Conservation (phyloP, 2,888 invertebrate genomes). For the Ashinkailepas kermadecensis region DNA sequence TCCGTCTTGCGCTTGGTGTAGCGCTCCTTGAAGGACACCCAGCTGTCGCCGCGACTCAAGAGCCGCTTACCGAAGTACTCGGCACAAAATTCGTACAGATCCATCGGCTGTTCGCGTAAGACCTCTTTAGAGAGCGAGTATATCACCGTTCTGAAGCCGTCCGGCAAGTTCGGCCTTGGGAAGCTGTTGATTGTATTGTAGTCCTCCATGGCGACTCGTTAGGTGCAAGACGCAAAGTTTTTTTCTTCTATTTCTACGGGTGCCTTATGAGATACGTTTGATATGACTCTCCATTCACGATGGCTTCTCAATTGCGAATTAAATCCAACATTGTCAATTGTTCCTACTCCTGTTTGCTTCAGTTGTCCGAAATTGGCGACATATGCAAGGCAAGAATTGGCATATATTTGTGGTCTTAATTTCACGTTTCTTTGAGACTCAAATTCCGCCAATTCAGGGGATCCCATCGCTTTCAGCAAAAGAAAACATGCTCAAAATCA, state of each 20-base stretch:
- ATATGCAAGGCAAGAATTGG: no score
- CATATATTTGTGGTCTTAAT: no score
- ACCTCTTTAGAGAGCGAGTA: not conserved
- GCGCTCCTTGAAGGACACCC: slow-evolving; percentile 1
- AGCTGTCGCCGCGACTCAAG: not conserved
- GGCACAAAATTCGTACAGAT: not conserved
- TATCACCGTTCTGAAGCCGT: not conserved
- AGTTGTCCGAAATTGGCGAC: no score
- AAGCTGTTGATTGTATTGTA: slow-evolving; percentile 10
- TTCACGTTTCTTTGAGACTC: not conserved
- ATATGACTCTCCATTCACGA: no score
- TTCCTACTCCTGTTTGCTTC: no score
- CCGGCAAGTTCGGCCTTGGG: not conserved
- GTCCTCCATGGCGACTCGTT: not conserved
- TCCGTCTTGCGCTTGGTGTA: not conserved
- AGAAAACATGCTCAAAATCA: no score
- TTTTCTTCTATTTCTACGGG: no score
- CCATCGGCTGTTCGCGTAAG: not conserved
- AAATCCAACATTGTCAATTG: no score
- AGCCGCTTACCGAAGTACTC: not conserved
- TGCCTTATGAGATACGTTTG: no score
- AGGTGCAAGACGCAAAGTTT: no score
- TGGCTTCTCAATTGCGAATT: no score
- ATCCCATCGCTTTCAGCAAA: not conserved
- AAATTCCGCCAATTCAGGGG: not conserved